These are phyloP conservation scores for Brachypodius melanocephalos DNA, from an alignment of 2,113 vertebrate species.

Conservation along the genomic window DNA sequence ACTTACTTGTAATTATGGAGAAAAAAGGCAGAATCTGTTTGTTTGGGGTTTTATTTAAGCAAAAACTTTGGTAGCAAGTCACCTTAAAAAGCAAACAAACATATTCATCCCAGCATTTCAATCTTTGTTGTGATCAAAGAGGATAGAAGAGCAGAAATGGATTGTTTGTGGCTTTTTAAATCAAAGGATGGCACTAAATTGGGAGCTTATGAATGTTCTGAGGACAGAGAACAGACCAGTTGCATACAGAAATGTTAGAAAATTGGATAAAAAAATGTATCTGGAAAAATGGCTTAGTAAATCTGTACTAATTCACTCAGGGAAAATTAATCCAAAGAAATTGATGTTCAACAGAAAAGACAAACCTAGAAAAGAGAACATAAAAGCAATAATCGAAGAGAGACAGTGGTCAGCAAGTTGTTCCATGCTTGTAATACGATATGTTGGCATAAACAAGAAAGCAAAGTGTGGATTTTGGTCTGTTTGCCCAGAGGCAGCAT, in stretches of 20 bases:
- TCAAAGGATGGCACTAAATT: constrained; percentile 7
- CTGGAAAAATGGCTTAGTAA: constrained; percentile 10
- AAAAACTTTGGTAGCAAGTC: neutral
- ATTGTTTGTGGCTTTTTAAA: neutral
- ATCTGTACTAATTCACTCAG: constrained; percentile 19
- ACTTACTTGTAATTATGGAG: neutral
- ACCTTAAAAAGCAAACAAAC: neutral
- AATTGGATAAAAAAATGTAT: neutral
- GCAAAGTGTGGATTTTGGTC: constrained; percentile 32
- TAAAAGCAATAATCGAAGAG: neutral
- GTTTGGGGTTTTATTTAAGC: neutral
- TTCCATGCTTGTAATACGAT: neutral
- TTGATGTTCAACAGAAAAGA: neutral
- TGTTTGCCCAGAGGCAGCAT: constrained; percentile 47
- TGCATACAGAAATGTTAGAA: neutral
- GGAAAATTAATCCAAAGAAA: constrained; percentile 10
- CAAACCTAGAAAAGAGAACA: constrained; percentile 11
- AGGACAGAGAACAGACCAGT: neutral
- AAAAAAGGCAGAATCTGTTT: neutral
- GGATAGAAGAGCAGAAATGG: neutral
- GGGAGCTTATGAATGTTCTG: neutral
- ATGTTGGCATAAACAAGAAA: constrained; percentile 53
- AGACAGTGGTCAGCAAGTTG: constrained; percentile 27
- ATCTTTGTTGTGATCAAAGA: neutral
- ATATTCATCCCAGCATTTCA: neutral